A percentile compares a stretch with the other conserved stretches of the same genome.
These are phyloP conservation scores for Clivina fossor DNA, from an alignment of 2,888 invertebrate genomes.

Conservation along the genomic window DNA sequence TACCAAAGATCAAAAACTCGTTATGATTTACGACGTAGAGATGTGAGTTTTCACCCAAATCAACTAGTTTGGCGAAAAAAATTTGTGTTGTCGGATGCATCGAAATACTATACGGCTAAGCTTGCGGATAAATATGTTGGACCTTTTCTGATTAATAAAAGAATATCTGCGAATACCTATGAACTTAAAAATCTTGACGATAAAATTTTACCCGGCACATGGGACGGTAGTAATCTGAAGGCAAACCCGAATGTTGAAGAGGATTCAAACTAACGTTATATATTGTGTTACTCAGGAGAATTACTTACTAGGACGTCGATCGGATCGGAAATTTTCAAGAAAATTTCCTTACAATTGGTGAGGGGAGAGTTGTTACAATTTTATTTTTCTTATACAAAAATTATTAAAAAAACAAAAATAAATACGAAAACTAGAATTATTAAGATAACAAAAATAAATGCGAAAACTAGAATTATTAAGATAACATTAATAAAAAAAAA, in stretches of 20 bases:
- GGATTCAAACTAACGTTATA: no score
- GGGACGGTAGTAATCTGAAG: constrained; percentile 1
- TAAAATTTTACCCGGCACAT: constrained; percentile 2
- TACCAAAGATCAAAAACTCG: neutral
- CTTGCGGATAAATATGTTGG: constrained; percentile 20
- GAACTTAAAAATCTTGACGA: neutral
- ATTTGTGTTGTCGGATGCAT: constrained; percentile 15
- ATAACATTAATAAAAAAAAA: no score
- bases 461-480: no score
- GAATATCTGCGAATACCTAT: neutral
- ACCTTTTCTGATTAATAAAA: constrained; percentile 7
- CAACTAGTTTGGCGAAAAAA: constrained; percentile 18
- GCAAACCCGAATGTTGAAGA: constrained; percentile 7
- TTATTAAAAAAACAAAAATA: no score
- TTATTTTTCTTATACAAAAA: no score
- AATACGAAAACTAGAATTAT: no score
- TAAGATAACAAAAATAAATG: no score
- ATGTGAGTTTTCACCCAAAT: neutral
- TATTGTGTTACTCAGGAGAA: no score
- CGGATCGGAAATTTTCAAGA: no score
- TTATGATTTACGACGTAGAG: constrained; percentile 20
- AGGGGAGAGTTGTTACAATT: no score
- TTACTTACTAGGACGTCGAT: no score
- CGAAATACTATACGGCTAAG: constrained; percentile 18
- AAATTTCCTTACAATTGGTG: no score